These are phyloP conservation scores for Mactra quadrangularis DNA, from an alignment of 1,140 invertebrate species.

Conservation along the genomic window DNA sequence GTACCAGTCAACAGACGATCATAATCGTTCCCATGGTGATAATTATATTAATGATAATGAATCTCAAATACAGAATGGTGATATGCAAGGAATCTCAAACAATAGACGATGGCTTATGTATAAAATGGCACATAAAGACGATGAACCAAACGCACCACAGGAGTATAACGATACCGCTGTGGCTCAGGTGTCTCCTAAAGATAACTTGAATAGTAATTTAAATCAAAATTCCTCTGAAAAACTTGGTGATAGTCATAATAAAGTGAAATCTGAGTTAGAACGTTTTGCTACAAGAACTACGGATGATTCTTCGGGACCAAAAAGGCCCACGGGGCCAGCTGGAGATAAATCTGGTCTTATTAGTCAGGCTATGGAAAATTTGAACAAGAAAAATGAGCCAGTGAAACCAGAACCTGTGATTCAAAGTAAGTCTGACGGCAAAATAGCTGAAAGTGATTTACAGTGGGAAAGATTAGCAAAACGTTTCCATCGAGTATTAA, in stretches of 20 bases:
- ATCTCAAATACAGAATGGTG: conserved; percentile 58
- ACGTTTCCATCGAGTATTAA: conserved; percentile 91
- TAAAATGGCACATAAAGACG: conserved; percentile 84
- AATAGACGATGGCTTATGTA: conserved; percentile 88
- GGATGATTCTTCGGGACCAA: conserved; percentile 66
- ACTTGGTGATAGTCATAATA: conserved; percentile 32
- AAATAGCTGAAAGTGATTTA: conserved; percentile 96
- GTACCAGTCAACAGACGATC: conserved; percentile 70
- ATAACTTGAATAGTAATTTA: conserved; percentile 12
- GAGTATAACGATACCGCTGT: conserved; percentile 18
- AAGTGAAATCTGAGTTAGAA: conserved; percentile 64
- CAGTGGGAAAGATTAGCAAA: conserved; percentile 97
- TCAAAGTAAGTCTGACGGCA: conserved; percentile 85
- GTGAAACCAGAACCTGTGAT: conserved; percentile 73
- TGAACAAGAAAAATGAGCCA: conserved; percentile 83
- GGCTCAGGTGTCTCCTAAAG: not conserved
- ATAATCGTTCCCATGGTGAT: conserved; percentile 40
- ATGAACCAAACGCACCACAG: conserved; percentile 85
- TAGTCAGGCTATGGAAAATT: conserved; percentile 95
- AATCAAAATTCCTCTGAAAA: conserved; percentile 57
- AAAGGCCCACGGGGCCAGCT: conserved; percentile 63
- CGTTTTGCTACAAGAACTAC: conserved; percentile 52
- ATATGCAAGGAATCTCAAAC: conserved; percentile 69
- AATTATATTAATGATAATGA: conserved; percentile 33
- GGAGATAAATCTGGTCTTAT: conserved; percentile 95